Percentiles rank a stretch among this genome's conserved stretches.
Evolutionary conservation across 2,888 invertebrate genomes (phyloP).

Genomic region (Alentia gelatinosa): DNA sequence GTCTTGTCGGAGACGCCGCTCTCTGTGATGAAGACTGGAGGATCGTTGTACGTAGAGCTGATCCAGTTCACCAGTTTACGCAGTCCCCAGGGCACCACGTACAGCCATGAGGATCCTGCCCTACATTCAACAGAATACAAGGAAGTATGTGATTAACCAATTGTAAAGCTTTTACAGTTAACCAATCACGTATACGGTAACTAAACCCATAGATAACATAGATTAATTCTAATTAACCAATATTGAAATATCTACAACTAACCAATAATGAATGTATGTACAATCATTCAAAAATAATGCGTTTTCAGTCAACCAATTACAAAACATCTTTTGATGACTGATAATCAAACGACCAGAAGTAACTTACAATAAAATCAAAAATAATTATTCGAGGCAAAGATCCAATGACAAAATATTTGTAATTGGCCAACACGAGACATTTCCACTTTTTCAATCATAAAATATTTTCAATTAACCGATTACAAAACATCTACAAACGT

Average conservation of each 20-base stretch:
- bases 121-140: too few relatives aligned
- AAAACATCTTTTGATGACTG: too few relatives aligned
- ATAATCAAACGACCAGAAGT: too few relatives aligned
- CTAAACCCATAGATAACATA: too few relatives aligned
- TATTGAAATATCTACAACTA: not conserved
- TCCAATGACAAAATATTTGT: not conserved
- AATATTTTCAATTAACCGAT: too few relatives aligned
- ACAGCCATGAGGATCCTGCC: slow-evolving; percentile 58
- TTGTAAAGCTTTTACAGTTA: too few relatives aligned
- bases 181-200: too few relatives aligned
- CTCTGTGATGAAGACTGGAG: slow-evolving; percentile 73
- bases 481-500: too few relatives aligned
- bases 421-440: not conserved
- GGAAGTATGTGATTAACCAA: too few relatives aligned
- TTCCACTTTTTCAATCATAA: too few relatives aligned
- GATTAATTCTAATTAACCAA: not conserved
- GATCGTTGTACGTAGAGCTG: slow-evolving; percentile 56
- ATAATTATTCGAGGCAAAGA: not conserved
- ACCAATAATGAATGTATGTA: not conserved
- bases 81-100: slow-evolving; percentile 59
- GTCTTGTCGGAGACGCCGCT: slow-evolving; percentile 73
- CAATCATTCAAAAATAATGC: not conserved
- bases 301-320: not conserved
- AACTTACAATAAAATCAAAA: too few relatives aligned
- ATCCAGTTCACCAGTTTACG: slow-evolving; percentile 60